Conservation (phyloP, 2,113 vertebrate species). For the Myrmophylax atrothorax region DNA sequence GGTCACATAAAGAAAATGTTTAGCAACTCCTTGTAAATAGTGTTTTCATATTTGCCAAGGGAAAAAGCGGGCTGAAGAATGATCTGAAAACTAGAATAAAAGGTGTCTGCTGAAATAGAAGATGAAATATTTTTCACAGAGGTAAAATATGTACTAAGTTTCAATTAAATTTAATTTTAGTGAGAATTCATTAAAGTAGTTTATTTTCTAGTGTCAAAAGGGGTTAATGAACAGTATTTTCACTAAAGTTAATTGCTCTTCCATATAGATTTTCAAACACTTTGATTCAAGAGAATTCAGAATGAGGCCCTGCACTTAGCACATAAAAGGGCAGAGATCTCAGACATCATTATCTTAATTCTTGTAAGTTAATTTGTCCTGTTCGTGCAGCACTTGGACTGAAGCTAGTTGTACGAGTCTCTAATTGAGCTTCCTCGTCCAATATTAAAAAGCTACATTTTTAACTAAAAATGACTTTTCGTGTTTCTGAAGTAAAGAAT, state of each 20-base stretch:
- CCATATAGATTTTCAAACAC: not conserved
- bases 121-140: not conserved
- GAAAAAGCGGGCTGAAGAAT: not conserved
- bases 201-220: constrained; percentile 23
- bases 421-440: not conserved
- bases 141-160: not conserved
- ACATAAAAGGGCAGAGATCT: not conserved
- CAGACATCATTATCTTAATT: not conserved
- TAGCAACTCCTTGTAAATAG: not conserved
- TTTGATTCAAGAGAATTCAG: not conserved
- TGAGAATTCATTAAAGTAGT: not conserved
- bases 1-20: not conserved
- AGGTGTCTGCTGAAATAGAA: not conserved
- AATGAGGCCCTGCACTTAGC: not conserved
- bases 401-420: not conserved
- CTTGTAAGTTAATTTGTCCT: not conserved
- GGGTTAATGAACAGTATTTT: constrained; percentile 7
- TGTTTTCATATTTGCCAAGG: not conserved
- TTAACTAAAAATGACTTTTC: not conserved
- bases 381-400: not conserved
- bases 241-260: not conserved
- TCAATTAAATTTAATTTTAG: constrained; percentile 21
- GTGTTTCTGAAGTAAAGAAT: not conserved
- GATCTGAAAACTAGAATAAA: not conserved
- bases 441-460: not conserved